phyloP scores from a whole-genome alignment of 2,797 vertebrate genomes.

The Hyperoplus lanceolatus region DNA sequence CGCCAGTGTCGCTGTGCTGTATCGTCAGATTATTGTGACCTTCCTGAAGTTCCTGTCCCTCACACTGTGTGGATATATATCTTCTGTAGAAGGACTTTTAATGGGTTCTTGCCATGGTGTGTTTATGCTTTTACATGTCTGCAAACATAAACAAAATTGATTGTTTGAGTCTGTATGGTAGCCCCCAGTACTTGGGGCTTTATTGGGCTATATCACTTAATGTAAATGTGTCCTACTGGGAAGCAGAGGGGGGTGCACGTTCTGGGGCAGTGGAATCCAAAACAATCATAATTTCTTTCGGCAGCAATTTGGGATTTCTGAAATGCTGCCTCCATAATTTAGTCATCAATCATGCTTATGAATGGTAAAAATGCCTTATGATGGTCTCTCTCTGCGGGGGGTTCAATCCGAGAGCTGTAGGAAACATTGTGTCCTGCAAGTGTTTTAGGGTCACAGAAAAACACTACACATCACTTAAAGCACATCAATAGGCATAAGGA shows the following conservation, averaged over 20 bases:
- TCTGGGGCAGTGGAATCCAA: slow-evolving; percentile 48
- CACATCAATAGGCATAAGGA: slow-evolving; percentile 76
- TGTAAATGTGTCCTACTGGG: slow-evolving; percentile 59
- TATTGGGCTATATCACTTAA: slow-evolving; percentile 43
- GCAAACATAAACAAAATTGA: slow-evolving; percentile 23
- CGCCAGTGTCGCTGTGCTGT: slow-evolving; percentile 46
- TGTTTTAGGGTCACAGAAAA: slow-evolving; percentile 59
- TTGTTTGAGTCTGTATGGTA: slow-evolving; percentile 32
- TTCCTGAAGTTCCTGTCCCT: slow-evolving; percentile 72
- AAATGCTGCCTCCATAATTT: slow-evolving; percentile 66
- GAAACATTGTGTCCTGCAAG: slow-evolving; percentile 71
- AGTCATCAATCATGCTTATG: slow-evolving; percentile 81
- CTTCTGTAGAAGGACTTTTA: slow-evolving; percentile 19
- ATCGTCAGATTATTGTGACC: slow-evolving; percentile 67
- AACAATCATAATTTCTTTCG: slow-evolving; percentile 71
- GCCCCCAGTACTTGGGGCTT: slow-evolving; percentile 26
- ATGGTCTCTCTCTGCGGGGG: slow-evolving; percentile 82
- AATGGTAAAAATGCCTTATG: slow-evolving; percentile 80
- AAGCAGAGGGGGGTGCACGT: slow-evolving; percentile 51
- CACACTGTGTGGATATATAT: slow-evolving; percentile 44
- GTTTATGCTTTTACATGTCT: slow-evolving; percentile 37
- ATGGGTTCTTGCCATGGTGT: neutral
- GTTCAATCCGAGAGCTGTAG: slow-evolving; percentile 78
- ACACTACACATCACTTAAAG: slow-evolving; percentile 72
- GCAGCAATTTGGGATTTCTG: slow-evolving; percentile 71